Evolutionary conservation across 2,797 vertebrate genomes (phyloP).

Genomic region (Poeciliopsis infans): DNA sequence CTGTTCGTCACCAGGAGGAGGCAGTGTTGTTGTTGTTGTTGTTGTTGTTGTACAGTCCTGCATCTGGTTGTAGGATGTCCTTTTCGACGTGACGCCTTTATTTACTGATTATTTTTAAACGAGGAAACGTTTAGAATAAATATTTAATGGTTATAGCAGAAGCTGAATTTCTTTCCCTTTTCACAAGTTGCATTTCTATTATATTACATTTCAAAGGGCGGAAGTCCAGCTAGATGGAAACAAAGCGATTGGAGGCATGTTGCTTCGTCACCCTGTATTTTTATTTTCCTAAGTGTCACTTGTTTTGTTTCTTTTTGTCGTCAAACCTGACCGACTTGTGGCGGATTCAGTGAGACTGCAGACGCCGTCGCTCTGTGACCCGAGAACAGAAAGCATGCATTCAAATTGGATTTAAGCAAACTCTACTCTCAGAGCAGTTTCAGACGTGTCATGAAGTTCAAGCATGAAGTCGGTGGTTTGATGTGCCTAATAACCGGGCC

Average conservation of each 20-base stretch:
- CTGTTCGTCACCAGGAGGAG: slow-evolving; percentile 39
- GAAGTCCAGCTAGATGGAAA: not conserved
- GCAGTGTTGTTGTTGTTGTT: slow-evolving; percentile 40
- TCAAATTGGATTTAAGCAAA: slow-evolving; percentile 16
- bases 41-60: not conserved
- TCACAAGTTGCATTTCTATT: not conserved
- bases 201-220: not conserved
- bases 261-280: not conserved
- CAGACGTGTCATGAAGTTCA: slow-evolving; percentile 12
- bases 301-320: not conserved
- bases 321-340: slow-evolving; percentile 13
- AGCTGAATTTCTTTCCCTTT: not conserved
- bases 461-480: slow-evolving; percentile 12
- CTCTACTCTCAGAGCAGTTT: slow-evolving; percentile 13
- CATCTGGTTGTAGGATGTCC: not conserved
- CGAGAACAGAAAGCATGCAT: slow-evolving; percentile 1
- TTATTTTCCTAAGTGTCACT: not conserved
- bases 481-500: not conserved
- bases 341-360: not conserved
- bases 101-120: not conserved
- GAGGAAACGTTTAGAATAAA: not conserved
- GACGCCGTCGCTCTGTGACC: not conserved
- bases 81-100: not conserved
- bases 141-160: not conserved
- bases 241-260: not conserved